Percentiles rank a stretch among this genome's conserved stretches.
Evolutionary conservation across 2,888 invertebrate genomes (phyloP).

Genomic region (Salticus scenicus): DNA sequence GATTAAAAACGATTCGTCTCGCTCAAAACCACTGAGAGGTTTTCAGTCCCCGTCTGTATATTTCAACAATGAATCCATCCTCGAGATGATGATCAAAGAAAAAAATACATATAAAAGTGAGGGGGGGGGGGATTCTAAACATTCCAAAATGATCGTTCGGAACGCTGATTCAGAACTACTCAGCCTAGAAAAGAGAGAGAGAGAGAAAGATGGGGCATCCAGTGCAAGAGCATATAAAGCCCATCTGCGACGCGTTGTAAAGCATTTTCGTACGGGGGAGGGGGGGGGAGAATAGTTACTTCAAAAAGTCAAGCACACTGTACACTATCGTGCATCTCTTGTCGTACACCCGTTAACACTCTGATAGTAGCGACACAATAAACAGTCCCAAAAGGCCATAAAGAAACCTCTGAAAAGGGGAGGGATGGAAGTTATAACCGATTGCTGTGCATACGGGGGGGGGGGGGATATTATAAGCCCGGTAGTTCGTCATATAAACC

Average conservation of each 20-base stretch:
- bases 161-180: slow-evolving; percentile 40
- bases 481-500: slow-evolving; percentile 63
- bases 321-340: not conserved
- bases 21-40: not conserved
- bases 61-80: slow-evolving; percentile 4
- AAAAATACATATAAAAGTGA: not conserved
- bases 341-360: slow-evolving; percentile 58
- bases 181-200: slow-evolving; percentile 22
- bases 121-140: slow-evolving; percentile 26
- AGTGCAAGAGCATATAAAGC: slow-evolving; percentile 65
- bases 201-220: not conserved
- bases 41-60: not conserved
- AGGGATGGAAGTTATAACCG: slow-evolving; percentile 27
- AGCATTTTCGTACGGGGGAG: slow-evolving; percentile 26
- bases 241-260: slow-evolving; percentile 63
- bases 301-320: slow-evolving; percentile 56
- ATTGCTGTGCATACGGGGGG: not conserved
- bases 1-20: not conserved
- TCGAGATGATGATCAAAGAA: slow-evolving; percentile 1
- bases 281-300: not conserved
- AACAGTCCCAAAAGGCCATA: slow-evolving; percentile 59
- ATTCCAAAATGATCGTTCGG: slow-evolving; percentile 49
- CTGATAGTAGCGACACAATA: slow-evolving; percentile 49
- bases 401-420: slow-evolving; percentile 44
- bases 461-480: slow-evolving; percentile 49